Evolutionary conservation across 2,113 vertebrate species (phyloP), one percentile per base, ranked within the genome.

Genomic region (Spermophilus dauricus): DNA sequence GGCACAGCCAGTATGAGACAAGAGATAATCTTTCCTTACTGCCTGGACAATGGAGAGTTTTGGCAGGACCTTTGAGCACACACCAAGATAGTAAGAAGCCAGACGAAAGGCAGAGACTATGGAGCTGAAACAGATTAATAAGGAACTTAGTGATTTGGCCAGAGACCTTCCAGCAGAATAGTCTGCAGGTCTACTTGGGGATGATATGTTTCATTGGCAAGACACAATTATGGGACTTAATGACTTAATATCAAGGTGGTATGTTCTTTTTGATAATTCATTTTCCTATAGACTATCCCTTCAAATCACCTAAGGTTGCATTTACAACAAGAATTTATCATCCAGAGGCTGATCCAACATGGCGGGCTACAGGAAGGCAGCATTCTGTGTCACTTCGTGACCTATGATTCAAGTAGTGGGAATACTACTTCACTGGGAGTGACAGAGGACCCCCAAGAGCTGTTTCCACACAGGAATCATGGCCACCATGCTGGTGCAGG

Each of bases 241-340:
- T n/a, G 67, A 70, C 67, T 7, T 34, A 34, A 70, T 70, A 70
- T n/a, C 67, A 70, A 70, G 67, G 67, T 24, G 67, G 67, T 70
- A 30, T 70, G 18, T 18, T 70, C 67, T 70, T 70, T 70, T 70
- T 70, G 67, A 70, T 32, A 70, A 70, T 70, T 70, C 67, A n/a
- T 70, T 70, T 70, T 70, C 67, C 34, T 70, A 70, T 34, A 70
- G 67, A n/a, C 34, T 70, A 70, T 13, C 34, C 34, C 34, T 70
- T 70, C 67, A n/a, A 70, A 70, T 16, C 67, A 70, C 34, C 34
- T 70, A 70, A 99, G 99, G 99, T 99, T 98, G 99, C 99, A 98
- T 99, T 99, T 99, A 99, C 99, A 97, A 99, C 99, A 98, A 99
- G 99, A 99, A 99, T 99, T 98, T 99, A 99, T 99, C 99, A 99